Evolutionary conservation across 2,797 vertebrate genomes (phyloP).

Genomic region (Lepilemur septentrionalis): DNA sequence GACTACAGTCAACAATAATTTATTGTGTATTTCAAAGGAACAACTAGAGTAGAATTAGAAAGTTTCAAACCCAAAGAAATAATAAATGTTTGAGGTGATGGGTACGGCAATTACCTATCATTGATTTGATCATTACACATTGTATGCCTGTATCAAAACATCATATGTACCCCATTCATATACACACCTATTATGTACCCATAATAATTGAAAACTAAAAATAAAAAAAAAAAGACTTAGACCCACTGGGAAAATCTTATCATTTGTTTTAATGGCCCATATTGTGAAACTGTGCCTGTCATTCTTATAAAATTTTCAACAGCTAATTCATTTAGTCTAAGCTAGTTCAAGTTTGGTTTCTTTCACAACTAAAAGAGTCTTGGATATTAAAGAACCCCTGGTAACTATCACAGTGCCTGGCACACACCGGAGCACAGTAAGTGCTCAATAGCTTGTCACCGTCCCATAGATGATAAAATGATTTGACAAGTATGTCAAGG

Average conservation of each 20-base stretch:
- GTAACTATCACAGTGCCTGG: neutral
- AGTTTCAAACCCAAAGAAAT: neutral
- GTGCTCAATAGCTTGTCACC: neutral
- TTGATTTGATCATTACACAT: neutral
- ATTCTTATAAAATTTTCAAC: neutral
- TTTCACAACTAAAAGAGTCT: neutral
- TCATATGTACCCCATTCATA: neutral
- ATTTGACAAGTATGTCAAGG: neutral
- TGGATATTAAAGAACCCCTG: neutral
- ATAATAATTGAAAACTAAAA: neutral
- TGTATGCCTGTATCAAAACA: neutral
- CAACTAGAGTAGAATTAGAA: neutral
- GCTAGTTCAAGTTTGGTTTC: neutral
- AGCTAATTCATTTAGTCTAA: neutral
- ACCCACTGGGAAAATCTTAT: neutral
- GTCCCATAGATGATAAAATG: neutral
- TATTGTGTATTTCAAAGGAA: neutral
- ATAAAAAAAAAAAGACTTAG: neutral
- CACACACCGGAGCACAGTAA: rapidly evolving
- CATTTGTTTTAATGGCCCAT: neutral
- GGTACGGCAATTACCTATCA: neutral
- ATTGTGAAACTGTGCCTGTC: neutral
- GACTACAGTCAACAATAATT: neutral
- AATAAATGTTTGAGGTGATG: neutral
- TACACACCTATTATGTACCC: neutral